Conservation (phyloP, 2,888 invertebrate genomes). For the Autographa gamma region DNA sequence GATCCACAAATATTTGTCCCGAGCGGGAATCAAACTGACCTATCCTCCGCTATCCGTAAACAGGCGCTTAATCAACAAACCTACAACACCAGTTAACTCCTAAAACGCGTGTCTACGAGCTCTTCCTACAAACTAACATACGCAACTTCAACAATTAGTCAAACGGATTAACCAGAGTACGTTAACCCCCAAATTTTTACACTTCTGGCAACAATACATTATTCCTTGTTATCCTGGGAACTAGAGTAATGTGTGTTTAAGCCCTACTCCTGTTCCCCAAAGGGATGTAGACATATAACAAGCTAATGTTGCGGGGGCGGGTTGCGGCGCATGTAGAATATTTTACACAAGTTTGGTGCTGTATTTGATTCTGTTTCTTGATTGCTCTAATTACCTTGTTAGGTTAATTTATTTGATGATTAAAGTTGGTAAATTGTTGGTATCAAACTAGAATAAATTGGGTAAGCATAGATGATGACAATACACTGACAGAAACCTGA, state of each 20-base stretch:
- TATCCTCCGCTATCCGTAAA: too few relatives aligned
- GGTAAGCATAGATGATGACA: too few relatives aligned
- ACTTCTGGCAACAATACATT: not conserved
- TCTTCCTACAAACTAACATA: too few relatives aligned
- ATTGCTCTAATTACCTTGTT: not conserved
- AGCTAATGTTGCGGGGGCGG: not conserved
- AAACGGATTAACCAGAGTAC: not conserved
- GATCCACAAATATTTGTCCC: too few relatives aligned
- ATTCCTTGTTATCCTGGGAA: slow-evolving; percentile 1
- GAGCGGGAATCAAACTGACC: too few relatives aligned
- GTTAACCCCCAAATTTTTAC: not conserved
- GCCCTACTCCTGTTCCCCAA: slow-evolving; percentile 4
- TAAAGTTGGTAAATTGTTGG: too few relatives aligned
- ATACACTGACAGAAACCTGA: too few relatives aligned
- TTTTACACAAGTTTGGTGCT: not conserved
- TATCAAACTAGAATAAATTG: too few relatives aligned
- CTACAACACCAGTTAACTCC: too few relatives aligned
- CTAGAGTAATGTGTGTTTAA: slow-evolving; percentile 1
- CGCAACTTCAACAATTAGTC: not conserved
- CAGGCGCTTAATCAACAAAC: too few relatives aligned
- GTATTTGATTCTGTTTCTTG: not conserved
- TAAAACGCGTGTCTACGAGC: too few relatives aligned
- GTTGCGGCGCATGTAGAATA: not conserved
- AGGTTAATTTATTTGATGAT: too few relatives aligned
- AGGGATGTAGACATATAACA: not conserved